Evolutionary conservation across 2,113 vertebrate species (phyloP).

Genomic region (Accipiter virgatus): DNA sequence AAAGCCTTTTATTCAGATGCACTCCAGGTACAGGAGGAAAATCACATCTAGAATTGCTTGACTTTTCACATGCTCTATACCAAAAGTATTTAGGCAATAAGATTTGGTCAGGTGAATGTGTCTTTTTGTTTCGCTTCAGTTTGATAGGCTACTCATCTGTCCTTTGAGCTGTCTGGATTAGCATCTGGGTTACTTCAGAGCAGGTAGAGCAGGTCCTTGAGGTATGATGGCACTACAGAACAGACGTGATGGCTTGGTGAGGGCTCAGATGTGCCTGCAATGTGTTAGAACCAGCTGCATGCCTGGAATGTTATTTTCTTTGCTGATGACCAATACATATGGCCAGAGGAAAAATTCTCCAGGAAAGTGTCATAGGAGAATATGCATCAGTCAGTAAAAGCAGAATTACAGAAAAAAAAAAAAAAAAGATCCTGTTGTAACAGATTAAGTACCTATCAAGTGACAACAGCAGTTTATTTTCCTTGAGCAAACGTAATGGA

Average conservation of each 20-base stretch:
- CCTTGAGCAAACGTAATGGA: conserved; percentile 46
- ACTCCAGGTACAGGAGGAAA: neutral
- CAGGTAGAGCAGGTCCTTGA: neutral
- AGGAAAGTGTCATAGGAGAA: neutral
- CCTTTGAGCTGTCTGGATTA: neutral
- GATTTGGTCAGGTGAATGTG: neutral
- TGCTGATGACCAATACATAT: neutral
- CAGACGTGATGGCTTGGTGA: neutral
- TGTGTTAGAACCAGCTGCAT: neutral
- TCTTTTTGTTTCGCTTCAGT: neutral
- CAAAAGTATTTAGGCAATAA: neutral
- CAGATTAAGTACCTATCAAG: conserved; percentile 59
- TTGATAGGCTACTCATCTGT: neutral
- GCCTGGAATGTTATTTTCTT: neutral
- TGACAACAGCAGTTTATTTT: conserved; percentile 55
- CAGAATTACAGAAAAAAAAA: neutral
- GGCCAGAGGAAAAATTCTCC: neutral
- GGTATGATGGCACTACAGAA: neutral
- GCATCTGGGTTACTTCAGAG: neutral
- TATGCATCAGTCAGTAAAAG: conserved; percentile 24
- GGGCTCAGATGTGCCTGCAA: neutral
- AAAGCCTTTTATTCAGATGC: neutral
- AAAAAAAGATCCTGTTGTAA: neutral
- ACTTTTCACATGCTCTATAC: neutral
- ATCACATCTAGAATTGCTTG: neutral